phyloP scores from a whole-genome alignment of 2,113 vertebrate species.

The human region GRCh38 chr14:26753501-26754000 shows the following conservation, averaged over 20 bases:
- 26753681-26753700: background rate
- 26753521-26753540: too few relatives aligned
- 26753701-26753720: background rate
- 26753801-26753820: background rate
- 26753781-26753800: background rate
- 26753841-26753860: background rate
- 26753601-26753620: background rate
- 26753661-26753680: background rate
- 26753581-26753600: background rate
- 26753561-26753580: background rate
- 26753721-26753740: background rate
- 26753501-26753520: background rate
- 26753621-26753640: background rate
- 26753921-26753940: background rate
- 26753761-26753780: background rate
- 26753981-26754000: background rate
- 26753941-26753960: background rate
- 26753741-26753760: background rate
- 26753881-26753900: background rate
- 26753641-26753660: background rate
- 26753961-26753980: background rate
- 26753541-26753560: background rate
- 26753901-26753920: background rate
- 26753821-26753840: background rate
- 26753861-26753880: background rate